Base-by-base conservation (phyloP, 2,888 invertebrate species). In the Xylota segnis region DNA sequence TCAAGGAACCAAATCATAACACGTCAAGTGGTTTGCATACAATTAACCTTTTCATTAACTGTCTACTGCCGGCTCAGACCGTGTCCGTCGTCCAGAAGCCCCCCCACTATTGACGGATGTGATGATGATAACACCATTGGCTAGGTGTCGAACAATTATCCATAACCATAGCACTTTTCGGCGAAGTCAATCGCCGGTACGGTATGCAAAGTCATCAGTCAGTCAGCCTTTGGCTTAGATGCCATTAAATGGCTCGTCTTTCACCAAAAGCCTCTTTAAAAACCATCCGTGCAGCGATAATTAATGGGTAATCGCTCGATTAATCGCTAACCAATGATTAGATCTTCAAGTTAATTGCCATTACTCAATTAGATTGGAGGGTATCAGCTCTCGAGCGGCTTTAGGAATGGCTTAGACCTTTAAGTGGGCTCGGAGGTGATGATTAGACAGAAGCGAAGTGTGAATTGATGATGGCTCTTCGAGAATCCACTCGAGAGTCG, bases 281-380 rank as follows among this genome's bases (percentile, higher is more conserved):
- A 34, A 29, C 10, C 9, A 16, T 43, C 23, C 23, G 10, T 23
- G 23, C 37, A 18, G 23, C 6, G 52, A 72, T 61, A 78, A 77
- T 71, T 72, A 59, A 43, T 43, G 58, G 70, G 23, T 77, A 77
- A 77, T 66, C 45, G 29, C n/a, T 32, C 59, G 50, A 66, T 77
- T 59, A 77, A 77, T 77, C 16, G 27, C 71, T 16, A 59, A 29
- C 66, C 52, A 54, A 66, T 12, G 65, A 68, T 72, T 83, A 43
- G 61, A 72, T 61, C 78, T 37, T 12, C 34, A 54, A 40, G 18
- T 82, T 82, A 76, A 82, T 70, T 76, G 63, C 68, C 63, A 58
- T 18, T n/a, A 59, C 58, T 72, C n/a, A 18, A 43, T 59, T 43
- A 65, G 54, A 6, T 54, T 32, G 40, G 32, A 12, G 52, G 29